Percentiles rank a stretch among this genome's conserved stretches.
Conservation (phyloP, 2,888 invertebrate genomes). For the Agonopterix heracliana region DNA sequence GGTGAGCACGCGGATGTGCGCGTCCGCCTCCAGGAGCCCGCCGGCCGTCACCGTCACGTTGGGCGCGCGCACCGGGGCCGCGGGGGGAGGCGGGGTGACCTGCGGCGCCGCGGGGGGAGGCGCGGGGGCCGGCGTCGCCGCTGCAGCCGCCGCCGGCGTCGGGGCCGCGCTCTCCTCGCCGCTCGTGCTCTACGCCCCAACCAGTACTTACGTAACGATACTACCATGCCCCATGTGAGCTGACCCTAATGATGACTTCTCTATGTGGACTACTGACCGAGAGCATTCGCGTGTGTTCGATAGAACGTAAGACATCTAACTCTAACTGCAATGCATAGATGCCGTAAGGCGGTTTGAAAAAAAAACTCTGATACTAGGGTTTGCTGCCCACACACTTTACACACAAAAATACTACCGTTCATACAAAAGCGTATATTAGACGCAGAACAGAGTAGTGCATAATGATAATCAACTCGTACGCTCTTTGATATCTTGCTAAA, state of each 20-base stretch:
- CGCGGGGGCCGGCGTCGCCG: conserved; percentile 19
- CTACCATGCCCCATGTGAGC: conserved; percentile 6
- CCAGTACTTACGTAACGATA: conserved; percentile 38
- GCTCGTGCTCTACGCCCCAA: conserved; percentile 48
- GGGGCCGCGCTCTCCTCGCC: conserved; percentile 23
- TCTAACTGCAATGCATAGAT: background rate
- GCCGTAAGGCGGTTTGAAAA: too few relatives aligned
- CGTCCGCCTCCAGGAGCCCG: conserved; percentile 79
- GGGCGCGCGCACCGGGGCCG: conserved; percentile 75
- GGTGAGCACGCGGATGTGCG: conserved; percentile 91
- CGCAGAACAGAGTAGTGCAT: too few relatives aligned
- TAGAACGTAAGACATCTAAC: background rate
- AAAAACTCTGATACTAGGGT: too few relatives aligned
- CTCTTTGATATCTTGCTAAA: too few relatives aligned
- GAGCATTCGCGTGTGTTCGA: background rate
- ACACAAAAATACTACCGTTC: too few relatives aligned
- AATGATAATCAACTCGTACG: too few relatives aligned
- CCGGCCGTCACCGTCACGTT: conserved; percentile 82
- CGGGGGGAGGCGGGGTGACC: conserved; percentile 24
- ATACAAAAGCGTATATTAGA: too few relatives aligned
- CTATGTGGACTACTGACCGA: too few relatives aligned
- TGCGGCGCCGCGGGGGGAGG: conserved; percentile 15
- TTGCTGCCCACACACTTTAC: too few relatives aligned
- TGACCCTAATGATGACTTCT: background rate
- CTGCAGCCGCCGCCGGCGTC: conserved; percentile 12